Conservation (phyloP, 2,797 vertebrate genomes). For the Botia kubotai region DNA sequence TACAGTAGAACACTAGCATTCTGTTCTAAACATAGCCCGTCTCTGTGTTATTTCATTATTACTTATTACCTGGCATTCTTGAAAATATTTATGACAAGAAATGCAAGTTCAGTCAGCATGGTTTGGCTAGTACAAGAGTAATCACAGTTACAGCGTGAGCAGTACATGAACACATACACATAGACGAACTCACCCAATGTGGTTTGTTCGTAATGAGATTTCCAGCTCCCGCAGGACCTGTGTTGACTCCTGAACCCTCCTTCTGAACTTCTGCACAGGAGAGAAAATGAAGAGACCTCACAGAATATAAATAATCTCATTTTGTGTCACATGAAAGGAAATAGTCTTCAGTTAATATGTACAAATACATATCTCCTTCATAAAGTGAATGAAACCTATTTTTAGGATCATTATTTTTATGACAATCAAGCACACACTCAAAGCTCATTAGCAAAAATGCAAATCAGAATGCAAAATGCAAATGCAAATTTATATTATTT, state of each 20-base stretch:
- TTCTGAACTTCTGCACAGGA: constrained; percentile 90
- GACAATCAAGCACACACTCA: too few species aligned
- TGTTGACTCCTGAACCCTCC: constrained; percentile 97
- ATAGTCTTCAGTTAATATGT: too few species aligned
- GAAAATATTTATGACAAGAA: not conserved
- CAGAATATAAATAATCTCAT: not conserved
- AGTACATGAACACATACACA: constrained; percentile 15
- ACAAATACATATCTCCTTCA: too few species aligned
- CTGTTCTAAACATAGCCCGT: not conserved
- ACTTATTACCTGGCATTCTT: not conserved
- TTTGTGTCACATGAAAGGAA: not conserved
- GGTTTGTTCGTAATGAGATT: constrained; percentile 98
- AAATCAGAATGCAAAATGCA: too few species aligned
- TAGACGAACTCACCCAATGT: constrained; percentile 90
- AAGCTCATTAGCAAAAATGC: too few species aligned
- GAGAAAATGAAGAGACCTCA: constrained; percentile 45
- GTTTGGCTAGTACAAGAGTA: not conserved
- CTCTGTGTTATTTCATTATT: not conserved
- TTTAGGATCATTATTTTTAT: too few species aligned
- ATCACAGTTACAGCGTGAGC: not conserved
- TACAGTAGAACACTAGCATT: not conserved
- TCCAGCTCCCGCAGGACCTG: constrained; percentile 98
- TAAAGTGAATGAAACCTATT: too few species aligned
- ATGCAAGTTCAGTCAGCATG: constrained; percentile 19
- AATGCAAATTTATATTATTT: too few species aligned